Base-by-base conservation (phyloP, 2,888 invertebrate species). In the Sinotaia quadrata region DNA sequence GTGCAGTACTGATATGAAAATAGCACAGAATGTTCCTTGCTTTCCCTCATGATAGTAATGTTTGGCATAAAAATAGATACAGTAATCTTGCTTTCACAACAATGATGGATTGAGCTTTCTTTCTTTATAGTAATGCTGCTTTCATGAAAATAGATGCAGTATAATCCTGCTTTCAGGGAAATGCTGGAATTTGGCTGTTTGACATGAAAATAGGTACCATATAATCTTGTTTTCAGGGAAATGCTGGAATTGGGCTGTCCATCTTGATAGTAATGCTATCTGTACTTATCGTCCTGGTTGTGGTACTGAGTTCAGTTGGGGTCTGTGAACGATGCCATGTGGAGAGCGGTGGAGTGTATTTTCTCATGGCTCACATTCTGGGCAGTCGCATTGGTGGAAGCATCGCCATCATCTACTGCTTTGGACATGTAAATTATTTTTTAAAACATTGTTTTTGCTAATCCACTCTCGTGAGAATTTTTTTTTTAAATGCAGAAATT, bases 271-370 rank as follows among this genome's bases (percentile, higher is more conserved):
- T 91, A 24, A 74, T 89, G 31, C 80, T 89, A 63, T 89, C 91
- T 91, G 96, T 97, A 59, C 92, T 94, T 79, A 93, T 97, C 76
- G 96, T 96, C 36, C 89, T 97, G 81, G 93, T 97, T 80, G 95
- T 96, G 68, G 96, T 97, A 27, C 90, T 98, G 63, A 96, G 97
- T 78, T 97, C 97, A 29, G 95, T 98, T 71, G 98, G 97, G 56
- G 97, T 98, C 80, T 97, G 97, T 90, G 97, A 97, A 88, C 90
- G 97, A 86, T 96, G 96, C 90, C 92, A 95, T 73, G 94, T 97
- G 84, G 96, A 97, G 89, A 95, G 96, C 89, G 98, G 98, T n/a
- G 98, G 98, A 59, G 96, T 98, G 33, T 98, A 98, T 89, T 97
- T 97, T 89, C 91, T 98, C 70, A 90, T 98, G 44, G 94, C 97